phyloP scores from a whole-genome alignment of 2,888 invertebrate species.

The Pachliopta kotzebuea region DNA sequence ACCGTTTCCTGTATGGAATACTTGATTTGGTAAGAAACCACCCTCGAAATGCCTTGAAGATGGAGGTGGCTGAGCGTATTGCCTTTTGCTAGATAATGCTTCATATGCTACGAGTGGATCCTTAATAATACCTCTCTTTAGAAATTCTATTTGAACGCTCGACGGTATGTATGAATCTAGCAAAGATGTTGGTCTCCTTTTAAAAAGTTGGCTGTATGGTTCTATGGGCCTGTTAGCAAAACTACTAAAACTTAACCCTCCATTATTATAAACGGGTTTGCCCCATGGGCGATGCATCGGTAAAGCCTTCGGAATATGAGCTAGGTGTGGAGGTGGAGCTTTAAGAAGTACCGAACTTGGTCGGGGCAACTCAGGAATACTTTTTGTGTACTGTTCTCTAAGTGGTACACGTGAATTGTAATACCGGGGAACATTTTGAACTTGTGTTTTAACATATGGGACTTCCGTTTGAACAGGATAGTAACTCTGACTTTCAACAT shows the following conservation, averaged over 20 bases:
- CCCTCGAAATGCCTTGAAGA: constrained; percentile 62
- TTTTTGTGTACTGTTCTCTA: constrained; percentile 53
- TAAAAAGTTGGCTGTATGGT: constrained; percentile 47
- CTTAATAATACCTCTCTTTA: constrained; percentile 67
- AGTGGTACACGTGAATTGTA: constrained; percentile 58
- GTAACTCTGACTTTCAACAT: constrained; percentile 49
- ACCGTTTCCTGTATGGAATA: constrained; percentile 70
- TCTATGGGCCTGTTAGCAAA: constrained; percentile 52
- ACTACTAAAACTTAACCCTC: constrained; percentile 41
- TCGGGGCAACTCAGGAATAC: constrained; percentile 55
- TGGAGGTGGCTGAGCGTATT: constrained; percentile 41
- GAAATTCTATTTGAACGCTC: constrained; percentile 71
- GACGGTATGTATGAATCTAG: constrained; percentile 83
- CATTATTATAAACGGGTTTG: constrained; percentile 59
- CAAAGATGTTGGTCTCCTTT: constrained; percentile 72
- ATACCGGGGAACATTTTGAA: constrained; percentile 53
- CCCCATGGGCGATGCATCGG: constrained; percentile 60
- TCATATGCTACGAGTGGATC: constrained; percentile 69
- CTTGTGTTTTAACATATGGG: constrained; percentile 44
- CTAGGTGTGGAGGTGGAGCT: constrained; percentile 54
- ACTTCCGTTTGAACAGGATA: constrained; percentile 52
- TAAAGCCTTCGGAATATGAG: constrained; percentile 66
- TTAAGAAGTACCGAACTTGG: constrained; percentile 62
- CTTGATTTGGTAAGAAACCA: constrained; percentile 75
- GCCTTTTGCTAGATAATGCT: constrained; percentile 57